phyloP scores from a whole-genome alignment of 1,140 invertebrate species.

The Trachelipus rathkii region DNA sequence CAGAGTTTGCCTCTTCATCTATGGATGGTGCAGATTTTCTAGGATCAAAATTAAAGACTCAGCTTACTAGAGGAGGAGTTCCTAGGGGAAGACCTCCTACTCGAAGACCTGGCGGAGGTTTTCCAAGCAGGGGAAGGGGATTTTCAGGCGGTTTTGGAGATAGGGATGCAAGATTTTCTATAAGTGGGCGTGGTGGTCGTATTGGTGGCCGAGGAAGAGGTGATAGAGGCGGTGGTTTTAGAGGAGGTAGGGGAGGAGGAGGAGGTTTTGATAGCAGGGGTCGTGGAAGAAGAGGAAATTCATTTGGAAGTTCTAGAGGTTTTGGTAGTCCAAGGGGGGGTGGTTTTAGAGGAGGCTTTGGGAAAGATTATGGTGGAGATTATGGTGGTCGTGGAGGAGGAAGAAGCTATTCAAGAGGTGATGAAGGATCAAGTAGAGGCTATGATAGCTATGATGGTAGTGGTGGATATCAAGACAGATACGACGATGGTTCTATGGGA shows the following conservation, averaged over 20 bases:
- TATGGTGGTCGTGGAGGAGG: constrained; percentile 36
- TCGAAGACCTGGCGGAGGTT: constrained; percentile 26
- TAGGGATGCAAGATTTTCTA: constrained; percentile 34
- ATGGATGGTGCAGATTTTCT: constrained; percentile 44
- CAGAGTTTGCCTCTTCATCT: constrained; percentile 44
- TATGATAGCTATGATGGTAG: constrained; percentile 18
- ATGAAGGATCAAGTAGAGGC: neutral
- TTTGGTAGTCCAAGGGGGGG: constrained; percentile 32
- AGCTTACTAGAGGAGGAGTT: constrained; percentile 43
- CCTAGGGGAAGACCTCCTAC: constrained; percentile 36
- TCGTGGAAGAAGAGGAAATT: constrained; percentile 35
- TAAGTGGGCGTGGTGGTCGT: constrained; percentile 37
- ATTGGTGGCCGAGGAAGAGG: constrained; percentile 29
- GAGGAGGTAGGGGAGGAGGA: constrained; percentile 38
- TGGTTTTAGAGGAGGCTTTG: constrained; percentile 35
- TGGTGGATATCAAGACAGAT: constrained; percentile 14
- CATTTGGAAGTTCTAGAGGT: constrained; percentile 33
- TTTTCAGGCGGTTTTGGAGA: constrained; percentile 34
- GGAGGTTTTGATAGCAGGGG: constrained; percentile 32
- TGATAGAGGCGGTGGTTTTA: constrained; percentile 35
- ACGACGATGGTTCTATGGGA: constrained; percentile 2
- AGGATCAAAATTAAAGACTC: constrained; percentile 38
- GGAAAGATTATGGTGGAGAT: constrained; percentile 31
- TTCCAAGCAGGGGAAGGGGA: constrained; percentile 32
- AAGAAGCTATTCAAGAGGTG: constrained; percentile 24